phyloP scores from a whole-genome alignment of 2,888 invertebrate species.

The Drosophila setosimentum region DNA sequence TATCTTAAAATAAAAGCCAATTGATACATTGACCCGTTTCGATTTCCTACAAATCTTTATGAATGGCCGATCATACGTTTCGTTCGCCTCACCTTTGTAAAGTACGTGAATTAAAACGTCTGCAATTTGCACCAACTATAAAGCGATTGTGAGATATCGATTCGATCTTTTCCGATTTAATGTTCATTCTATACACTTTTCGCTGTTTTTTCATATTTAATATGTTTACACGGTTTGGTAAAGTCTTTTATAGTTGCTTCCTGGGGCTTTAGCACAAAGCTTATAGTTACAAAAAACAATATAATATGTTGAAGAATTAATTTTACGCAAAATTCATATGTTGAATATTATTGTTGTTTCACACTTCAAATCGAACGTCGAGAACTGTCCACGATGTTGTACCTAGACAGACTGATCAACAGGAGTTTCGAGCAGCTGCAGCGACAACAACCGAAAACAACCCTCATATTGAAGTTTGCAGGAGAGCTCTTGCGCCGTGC shows the following conservation, averaged over 20 bases:
- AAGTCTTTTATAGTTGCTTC: not conserved
- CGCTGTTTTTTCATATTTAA: conserved; percentile 37
- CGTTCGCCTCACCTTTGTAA: conserved; percentile 37
- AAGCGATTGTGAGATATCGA: conserved; percentile 23
- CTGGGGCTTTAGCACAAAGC: not conserved
- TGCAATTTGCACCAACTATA: conserved; percentile 27
- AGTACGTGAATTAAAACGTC: conserved; percentile 23
- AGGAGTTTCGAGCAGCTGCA: not conserved
- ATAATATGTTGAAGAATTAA: not conserved
- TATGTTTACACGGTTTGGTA: not conserved
- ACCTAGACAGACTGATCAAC: conserved; percentile 58
- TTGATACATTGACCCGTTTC: not conserved
- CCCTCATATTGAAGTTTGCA: conserved; percentile 23
- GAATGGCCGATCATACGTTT: conserved; percentile 8
- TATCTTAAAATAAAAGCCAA: not conserved
- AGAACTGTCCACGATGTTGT: conserved; percentile 31
- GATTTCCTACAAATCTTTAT: conserved; percentile 6
- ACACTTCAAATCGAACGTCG: not conserved
- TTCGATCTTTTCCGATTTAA: conserved; percentile 33
- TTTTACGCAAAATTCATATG: conserved; percentile 10
- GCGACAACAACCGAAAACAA: conserved; percentile 20
- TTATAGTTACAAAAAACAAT: not conserved
- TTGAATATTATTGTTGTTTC: not conserved
- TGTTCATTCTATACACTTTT: conserved; percentile 28
- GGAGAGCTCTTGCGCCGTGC: conserved; percentile 10